These are phyloP conservation scores for Lophura swinhoii DNA, from an alignment of 2,797 vertebrate genomes.

Conservation along the genomic window DNA sequence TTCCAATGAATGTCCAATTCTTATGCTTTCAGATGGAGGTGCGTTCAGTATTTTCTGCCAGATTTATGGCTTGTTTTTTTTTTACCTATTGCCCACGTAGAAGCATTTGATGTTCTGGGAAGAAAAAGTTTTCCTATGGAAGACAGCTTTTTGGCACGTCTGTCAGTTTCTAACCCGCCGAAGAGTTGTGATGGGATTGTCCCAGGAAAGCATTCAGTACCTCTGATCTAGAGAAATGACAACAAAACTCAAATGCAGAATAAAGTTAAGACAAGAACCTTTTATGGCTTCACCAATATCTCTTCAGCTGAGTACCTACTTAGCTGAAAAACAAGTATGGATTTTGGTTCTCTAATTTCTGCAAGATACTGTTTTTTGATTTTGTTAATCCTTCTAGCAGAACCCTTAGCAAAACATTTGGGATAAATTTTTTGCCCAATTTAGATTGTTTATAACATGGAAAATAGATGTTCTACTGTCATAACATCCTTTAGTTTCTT, in stretches of 20 bases:
- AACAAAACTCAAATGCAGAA: not conserved
- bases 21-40: rapidly evolving
- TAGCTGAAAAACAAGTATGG: not conserved
- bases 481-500: not conserved
- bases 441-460: not conserved
- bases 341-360: not conserved
- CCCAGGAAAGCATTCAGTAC: not conserved
- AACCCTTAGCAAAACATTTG: not conserved
- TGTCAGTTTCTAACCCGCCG: not conserved
- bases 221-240: not conserved
- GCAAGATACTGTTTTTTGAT: not conserved
- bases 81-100: not conserved
- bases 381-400: not conserved
- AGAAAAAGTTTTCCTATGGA: not conserved
- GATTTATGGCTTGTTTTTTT: not conserved
- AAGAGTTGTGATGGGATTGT: not conserved
- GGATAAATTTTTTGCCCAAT: not conserved
- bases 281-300: not conserved
- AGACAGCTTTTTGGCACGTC: not conserved
- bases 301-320: not conserved
- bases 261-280: not conserved
- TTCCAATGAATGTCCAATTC: not conserved
- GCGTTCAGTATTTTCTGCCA: not conserved
- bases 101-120: not conserved
- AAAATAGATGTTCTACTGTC: not conserved